Evolutionary conservation across 2,113 vertebrate species (phyloP), one percentile per base, ranked within the genome.

Genomic region (Lipotes vexillifer): DNA sequence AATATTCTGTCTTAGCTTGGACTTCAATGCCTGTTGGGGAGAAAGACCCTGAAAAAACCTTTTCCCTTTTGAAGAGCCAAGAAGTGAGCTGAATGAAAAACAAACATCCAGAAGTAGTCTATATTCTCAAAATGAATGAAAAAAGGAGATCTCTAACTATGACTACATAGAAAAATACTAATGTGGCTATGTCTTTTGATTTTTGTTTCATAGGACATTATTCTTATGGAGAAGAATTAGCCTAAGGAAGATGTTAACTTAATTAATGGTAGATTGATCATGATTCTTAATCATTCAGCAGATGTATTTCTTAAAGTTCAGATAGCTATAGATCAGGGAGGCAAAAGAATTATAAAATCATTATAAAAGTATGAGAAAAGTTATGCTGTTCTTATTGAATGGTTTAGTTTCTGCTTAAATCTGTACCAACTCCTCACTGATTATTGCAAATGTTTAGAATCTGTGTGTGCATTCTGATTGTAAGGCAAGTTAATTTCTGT

Each of bases 401-500:
- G 5, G 2, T 38, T 86, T 78, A 65, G 57, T 36, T 90, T 87
- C 57, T 74, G 20, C 46, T 91, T 87, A 46, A 90, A 87, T 49
- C 29, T 41, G 49, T 90, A 52, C 33, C 29, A 52, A 5, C 8
- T 74, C 57, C 46, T 96, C 27, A 49, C 20, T 82, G 38, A 8
- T 87, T 86, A 82, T 81, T 82, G 15, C 38, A 82, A 90, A 91
- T 75, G 38, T 82, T 87, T 68, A 87, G 82, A 52, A 41, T 27
- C 49, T 66, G 6, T 82, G 59, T 33, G 15, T 86, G 44, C 20
- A 12, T 81, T 94, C 91, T 66, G 23, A n/a, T 49, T n/a, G 2
- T 38, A 94, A 94, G 38, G 82, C 74, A 94, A 87, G 15, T 90
- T 87, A 72, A 90, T 46, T 65, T 91, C 55, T 82, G 27, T 94